A percentile compares a stretch with the other conserved stretches of the same genome.
These are phyloP conservation scores for Heliconius melpomene DNA, from an alignment of 1,140 invertebrate genomes.

Conservation along the genomic window DNA sequence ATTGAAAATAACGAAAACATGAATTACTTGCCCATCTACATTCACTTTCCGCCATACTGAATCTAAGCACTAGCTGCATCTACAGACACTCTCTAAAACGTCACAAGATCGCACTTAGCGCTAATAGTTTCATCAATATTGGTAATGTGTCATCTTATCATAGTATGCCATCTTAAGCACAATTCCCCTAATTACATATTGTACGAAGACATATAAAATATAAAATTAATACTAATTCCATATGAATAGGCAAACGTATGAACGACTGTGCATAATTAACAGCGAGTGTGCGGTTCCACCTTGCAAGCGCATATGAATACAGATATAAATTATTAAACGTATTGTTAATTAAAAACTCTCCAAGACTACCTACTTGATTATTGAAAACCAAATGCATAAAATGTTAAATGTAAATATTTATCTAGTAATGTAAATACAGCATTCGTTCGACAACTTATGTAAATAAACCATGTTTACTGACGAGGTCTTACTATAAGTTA, in stretches of 20 bases:
- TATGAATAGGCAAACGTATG: constrained; percentile 40
- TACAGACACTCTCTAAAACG: too few relatives aligned
- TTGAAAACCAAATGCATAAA: constrained; percentile 28
- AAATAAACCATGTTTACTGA: not conserved
- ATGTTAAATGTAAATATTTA: constrained; percentile 27
- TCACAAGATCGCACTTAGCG: too few relatives aligned
- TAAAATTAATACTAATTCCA: constrained; percentile 28
- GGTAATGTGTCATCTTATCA: too few relatives aligned
- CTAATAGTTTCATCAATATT: too few relatives aligned
- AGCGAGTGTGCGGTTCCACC: constrained; percentile 35
- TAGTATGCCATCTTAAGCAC: too few relatives aligned
- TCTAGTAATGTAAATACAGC: constrained; percentile 14
- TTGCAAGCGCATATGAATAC: constrained; percentile 44
- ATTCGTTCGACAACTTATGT: not conserved
- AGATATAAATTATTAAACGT: constrained; percentile 43
- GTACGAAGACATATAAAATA: constrained; percentile 35
- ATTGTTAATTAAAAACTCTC: constrained; percentile 45
- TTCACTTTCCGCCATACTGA: too few relatives aligned
- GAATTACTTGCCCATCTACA: too few relatives aligned
- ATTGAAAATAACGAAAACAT: too few relatives aligned
- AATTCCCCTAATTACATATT: constrained; percentile 7
- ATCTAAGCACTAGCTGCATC: too few relatives aligned
- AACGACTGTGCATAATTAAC: constrained; percentile 41
- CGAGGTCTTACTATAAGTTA: not conserved
- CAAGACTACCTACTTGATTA: constrained; percentile 43